Conservation (phyloP, 2,888 invertebrate species). For the Chaitophorus viminalis region DNA sequence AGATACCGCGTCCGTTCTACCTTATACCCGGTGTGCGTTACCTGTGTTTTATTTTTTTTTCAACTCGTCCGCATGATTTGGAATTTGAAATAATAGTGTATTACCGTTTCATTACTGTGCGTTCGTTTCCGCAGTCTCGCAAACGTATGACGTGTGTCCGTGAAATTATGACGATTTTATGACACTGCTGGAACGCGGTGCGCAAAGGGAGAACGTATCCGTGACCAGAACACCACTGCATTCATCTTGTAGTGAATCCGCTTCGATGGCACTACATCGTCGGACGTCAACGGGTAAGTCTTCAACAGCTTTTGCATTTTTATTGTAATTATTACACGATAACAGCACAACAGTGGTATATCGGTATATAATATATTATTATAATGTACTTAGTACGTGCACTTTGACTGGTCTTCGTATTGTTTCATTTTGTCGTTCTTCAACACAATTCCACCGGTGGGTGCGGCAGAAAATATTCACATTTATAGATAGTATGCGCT, state of each 20-base stretch:
- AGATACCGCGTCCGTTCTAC: not conserved
- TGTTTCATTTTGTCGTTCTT: not conserved
- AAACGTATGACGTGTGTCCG: not conserved
- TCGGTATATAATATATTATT: too few relatives aligned
- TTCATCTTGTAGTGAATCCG: not conserved
- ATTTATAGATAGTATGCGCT: too few relatives aligned
- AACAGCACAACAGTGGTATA: too few relatives aligned
- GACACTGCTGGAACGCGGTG: not conserved
- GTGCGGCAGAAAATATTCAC: not conserved
- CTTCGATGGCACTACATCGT: not conserved
- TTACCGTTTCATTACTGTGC: not conserved
- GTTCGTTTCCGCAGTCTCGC: not conserved
- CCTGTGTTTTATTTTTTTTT: too few relatives aligned
- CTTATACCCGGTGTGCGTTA: not conserved
- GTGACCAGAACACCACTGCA: not conserved
- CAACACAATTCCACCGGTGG: not conserved
- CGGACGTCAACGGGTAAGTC: not conserved
- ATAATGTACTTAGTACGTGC: not conserved
- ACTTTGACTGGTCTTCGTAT: not conserved
- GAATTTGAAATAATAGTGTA: not conserved
- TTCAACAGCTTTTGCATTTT: too few relatives aligned
- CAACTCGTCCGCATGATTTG: not conserved
- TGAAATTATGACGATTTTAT: not conserved
- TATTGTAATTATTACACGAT: not conserved
- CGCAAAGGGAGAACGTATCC: not conserved